These are phyloP conservation scores for Cheilosia variabilis DNA, from an alignment of 2,888 invertebrate genomes.

Conservation along the genomic window DNA sequence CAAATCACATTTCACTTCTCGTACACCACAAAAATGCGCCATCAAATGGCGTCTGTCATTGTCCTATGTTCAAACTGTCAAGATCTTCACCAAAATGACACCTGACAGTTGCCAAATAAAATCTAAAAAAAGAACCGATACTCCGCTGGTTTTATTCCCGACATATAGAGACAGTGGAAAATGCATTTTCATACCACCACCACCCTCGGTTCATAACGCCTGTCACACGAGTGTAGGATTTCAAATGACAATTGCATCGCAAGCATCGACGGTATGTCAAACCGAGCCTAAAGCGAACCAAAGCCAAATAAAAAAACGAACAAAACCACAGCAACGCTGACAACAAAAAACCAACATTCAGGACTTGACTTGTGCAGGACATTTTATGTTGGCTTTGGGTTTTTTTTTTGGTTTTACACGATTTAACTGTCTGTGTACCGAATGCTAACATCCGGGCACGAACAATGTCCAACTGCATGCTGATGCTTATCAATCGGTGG, in stretches of 20 bases:
- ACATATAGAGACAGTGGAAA: conserved; percentile 45
- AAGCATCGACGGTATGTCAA: conserved; percentile 73
- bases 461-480: conserved; percentile 66
- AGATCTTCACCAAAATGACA: conserved; percentile 50
- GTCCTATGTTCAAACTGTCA: conserved; percentile 58
- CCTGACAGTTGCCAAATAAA: conserved; percentile 52
- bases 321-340: conserved; percentile 60
- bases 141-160: background rate
- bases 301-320: conserved; percentile 10
- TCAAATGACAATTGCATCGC: conserved; percentile 75
- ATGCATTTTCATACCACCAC: conserved; percentile 53
- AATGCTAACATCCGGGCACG: conserved; percentile 69
- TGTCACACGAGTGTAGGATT: conserved; percentile 70
- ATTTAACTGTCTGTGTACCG: conserved; percentile 37
- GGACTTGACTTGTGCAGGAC: conserved; percentile 51
- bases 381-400: conserved; percentile 1
- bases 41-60: conserved; percentile 65
- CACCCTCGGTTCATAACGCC: conserved; percentile 19
- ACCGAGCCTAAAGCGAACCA: conserved; percentile 65
- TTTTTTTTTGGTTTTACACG: conserved; percentile 19
- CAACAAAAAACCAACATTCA: conserved; percentile 53
- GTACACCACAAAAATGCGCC: conserved; percentile 42
- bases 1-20: conserved; percentile 14
- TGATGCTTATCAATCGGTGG: conserved; percentile 64
- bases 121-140: conserved; percentile 28